Conservation (phyloP, 2,888 invertebrate species). For the Eretmocerus hayati region DNA sequence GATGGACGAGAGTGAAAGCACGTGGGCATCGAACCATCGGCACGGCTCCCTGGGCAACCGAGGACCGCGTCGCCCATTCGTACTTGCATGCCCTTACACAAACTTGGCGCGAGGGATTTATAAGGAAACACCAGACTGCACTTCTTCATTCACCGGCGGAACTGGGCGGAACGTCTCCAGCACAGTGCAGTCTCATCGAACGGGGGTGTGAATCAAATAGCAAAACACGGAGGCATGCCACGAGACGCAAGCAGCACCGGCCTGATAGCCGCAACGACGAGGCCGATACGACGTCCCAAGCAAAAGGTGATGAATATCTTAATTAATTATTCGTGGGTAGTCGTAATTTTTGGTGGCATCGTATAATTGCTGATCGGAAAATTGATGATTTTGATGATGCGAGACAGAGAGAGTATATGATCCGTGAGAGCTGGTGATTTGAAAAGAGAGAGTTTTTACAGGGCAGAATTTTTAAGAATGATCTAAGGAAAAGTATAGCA, state of each 20-base stretch:
- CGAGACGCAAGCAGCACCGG: slow-evolving; percentile 39
- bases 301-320: too few species aligned
- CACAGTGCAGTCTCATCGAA: too few species aligned
- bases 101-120: neutral
- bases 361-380: too few species aligned
- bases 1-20: neutral
- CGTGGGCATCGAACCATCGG: slow-evolving; percentile 1
- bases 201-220: too few species aligned
- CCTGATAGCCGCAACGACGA: slow-evolving; percentile 38
- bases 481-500: too few species aligned
- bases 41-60: neutral
- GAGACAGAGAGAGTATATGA: too few species aligned
- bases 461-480: too few species aligned
- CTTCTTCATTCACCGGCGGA: neutral
- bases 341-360: too few species aligned
- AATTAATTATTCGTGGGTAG: too few species aligned
- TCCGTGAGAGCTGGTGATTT: too few species aligned
- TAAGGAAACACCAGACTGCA: neutral
- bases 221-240: slow-evolving; percentile 34
- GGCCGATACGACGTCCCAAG: slow-evolving; percentile 34
- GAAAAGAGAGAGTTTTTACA: too few species aligned
- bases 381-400: too few species aligned
- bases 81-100: slow-evolving; percentile 3
- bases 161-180: neutral
- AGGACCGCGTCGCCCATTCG: neutral